Percentiles rank a stretch among this genome's conserved stretches.
These are phyloP conservation scores for Corythornis cristatus DNA, from an alignment of 2,113 vertebrate species.

Conservation along the genomic window DNA sequence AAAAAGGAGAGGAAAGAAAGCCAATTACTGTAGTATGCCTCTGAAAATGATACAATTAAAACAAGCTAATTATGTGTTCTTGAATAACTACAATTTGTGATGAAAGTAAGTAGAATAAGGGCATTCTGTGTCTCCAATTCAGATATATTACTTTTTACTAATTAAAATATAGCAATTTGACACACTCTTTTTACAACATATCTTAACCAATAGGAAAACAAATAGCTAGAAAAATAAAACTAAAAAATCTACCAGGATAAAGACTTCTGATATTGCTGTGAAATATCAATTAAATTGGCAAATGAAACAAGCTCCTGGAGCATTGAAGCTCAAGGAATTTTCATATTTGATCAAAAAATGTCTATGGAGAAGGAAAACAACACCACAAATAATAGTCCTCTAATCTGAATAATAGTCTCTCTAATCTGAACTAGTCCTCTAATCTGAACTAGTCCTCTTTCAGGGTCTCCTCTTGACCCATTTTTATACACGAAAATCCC, in stretches of 20 bases:
- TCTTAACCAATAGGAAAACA: slow-evolving; percentile 31
- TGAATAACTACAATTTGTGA: slow-evolving; percentile 76
- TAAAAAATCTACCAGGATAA: slow-evolving; percentile 28
- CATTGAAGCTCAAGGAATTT: neutral
- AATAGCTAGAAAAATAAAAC: slow-evolving; percentile 28
- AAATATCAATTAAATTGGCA: neutral
- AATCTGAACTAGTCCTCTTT: neutral
- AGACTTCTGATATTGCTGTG: neutral
- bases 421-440: too few relatives aligned
- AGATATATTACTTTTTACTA: slow-evolving; percentile 64
- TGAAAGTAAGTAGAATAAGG: slow-evolving; percentile 71
- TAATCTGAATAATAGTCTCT: too few relatives aligned
- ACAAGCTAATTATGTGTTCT: slow-evolving; percentile 78
- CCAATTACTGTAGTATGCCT: slow-evolving; percentile 77
- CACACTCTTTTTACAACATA: neutral
- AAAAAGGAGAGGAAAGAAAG: slow-evolving; percentile 75
- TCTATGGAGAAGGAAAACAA: neutral
- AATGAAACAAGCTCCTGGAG: neutral
- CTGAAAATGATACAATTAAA: slow-evolving; percentile 81
- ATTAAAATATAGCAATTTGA: slow-evolving; percentile 61
- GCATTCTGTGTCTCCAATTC: slow-evolving; percentile 41
- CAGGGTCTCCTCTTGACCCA: neutral
- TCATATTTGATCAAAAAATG: neutral
- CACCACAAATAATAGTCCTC: neutral
- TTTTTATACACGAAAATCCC: neutral